Evolutionary conservation across 2,888 invertebrate species (phyloP).

Genomic region (Gasteruption jaculator): DNA sequence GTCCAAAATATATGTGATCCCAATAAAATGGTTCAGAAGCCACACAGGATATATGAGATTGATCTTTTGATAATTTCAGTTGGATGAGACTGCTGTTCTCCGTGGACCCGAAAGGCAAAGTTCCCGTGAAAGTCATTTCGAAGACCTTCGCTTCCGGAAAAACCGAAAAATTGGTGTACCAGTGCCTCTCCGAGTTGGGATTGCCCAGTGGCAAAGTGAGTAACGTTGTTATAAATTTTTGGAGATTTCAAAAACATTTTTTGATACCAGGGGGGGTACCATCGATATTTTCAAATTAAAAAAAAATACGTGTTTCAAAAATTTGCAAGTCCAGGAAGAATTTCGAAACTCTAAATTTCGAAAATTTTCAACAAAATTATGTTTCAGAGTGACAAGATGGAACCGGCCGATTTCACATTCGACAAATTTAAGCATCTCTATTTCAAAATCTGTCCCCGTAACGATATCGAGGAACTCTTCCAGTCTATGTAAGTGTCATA

Average conservation of each 20-base stretch:
- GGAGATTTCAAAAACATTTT: background rate
- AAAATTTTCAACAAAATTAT: background rate
- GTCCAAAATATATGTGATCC: no score
- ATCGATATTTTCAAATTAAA: no score
- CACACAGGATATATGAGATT: no score
- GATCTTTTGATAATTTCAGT: constrained; percentile 55
- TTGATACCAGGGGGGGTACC: background rate
- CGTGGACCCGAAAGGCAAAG: constrained; percentile 62
- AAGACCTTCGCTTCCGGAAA: constrained; percentile 68
- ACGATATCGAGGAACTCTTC: constrained; percentile 69
- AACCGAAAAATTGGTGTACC: constrained; percentile 66
- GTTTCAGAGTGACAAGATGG: constrained; percentile 63
- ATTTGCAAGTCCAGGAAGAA: background rate
- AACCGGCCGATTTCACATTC: constrained; percentile 63
- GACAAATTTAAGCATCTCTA: constrained; percentile 67
- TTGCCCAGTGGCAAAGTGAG: constrained; percentile 54
- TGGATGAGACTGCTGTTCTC: constrained; percentile 65
- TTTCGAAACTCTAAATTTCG: background rate
- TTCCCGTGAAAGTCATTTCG: constrained; percentile 64
- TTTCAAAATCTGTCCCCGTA: constrained; percentile 66
- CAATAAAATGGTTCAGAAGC: no score
- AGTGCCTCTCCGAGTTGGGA: constrained; percentile 62
- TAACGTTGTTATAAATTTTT: background rate
- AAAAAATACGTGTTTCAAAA: constrained; percentile 5
- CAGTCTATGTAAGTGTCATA: constrained; percentile 56